Evolutionary conservation across 1,140 invertebrate genomes (phyloP).

Genomic region (Drepana arcuata): DNA sequence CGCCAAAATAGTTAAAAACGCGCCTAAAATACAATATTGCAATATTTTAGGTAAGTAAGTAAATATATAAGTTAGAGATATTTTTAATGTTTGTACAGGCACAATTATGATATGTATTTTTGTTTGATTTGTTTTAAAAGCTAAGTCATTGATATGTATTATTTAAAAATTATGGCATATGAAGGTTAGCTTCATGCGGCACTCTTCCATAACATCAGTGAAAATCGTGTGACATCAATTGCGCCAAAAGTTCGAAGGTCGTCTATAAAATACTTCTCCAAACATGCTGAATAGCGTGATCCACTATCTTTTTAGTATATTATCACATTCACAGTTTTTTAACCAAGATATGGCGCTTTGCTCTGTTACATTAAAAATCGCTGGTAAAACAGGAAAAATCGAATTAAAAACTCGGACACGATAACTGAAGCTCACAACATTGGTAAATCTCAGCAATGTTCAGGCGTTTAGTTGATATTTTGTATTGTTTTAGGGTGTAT

Average conservation of each 20-base stretch:
- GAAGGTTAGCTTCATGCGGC: too few relatives aligned
- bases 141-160: constrained; percentile 28
- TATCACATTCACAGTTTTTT: constrained; percentile 17
- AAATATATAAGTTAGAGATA: constrained; percentile 40
- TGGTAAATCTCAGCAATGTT: too few relatives aligned
- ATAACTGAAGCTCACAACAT: too few relatives aligned
- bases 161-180: too few relatives aligned
- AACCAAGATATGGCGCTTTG: constrained; percentile 35
- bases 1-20: constrained; percentile 31
- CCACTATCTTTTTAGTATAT: too few relatives aligned
- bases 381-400: constrained; percentile 9
- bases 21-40: constrained; percentile 16
- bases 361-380: constrained; percentile 15
- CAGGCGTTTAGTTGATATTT: constrained; percentile 18
- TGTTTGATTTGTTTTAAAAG: constrained; percentile 6
- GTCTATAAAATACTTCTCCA: too few relatives aligned
- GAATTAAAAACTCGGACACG: not conserved
- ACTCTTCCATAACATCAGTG: too few relatives aligned
- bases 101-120: constrained; percentile 64
- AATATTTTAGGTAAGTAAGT: constrained; percentile 32
- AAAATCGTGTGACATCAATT: too few relatives aligned
- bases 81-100: constrained; percentile 48
- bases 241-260: too few relatives aligned
- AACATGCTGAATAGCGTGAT: too few relatives aligned
- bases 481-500: constrained; percentile 32